Conservation (phyloP, 2,888 invertebrate species). For the Hirtodrosophila cameraria region DNA sequence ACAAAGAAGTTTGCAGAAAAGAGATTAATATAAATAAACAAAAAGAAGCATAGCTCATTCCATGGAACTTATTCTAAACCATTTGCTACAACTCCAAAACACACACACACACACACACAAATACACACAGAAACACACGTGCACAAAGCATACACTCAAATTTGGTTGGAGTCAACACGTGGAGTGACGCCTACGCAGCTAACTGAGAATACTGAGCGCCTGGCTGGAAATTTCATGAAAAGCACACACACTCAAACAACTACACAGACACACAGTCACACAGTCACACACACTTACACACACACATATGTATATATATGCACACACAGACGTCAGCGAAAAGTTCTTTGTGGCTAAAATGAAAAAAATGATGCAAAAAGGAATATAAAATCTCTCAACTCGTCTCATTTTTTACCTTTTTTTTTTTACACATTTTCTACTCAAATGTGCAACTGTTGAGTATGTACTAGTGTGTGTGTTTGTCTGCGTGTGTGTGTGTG, state of each 20-base stretch:
- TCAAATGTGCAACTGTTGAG: constrained; percentile 61
- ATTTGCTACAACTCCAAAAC: neutral
- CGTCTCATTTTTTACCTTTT: constrained; percentile 31
- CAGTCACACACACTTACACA: neutral
- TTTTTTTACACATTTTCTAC: constrained; percentile 41
- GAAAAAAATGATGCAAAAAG: constrained; percentile 23
- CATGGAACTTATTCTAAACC: too few species aligned
- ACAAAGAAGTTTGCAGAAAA: too few species aligned
- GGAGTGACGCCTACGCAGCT: constrained; percentile 29
- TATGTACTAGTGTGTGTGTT: constrained; percentile 47
- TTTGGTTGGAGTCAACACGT: constrained; percentile 5
- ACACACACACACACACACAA: constrained; percentile 11
- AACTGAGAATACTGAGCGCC: constrained; percentile 52
- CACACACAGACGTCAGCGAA: constrained; percentile 4
- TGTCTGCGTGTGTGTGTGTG: constrained; percentile 3
- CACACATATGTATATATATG: constrained; percentile 2
- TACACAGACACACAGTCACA: neutral
- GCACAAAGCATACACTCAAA: constrained; percentile 8
- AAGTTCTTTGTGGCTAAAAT: constrained; percentile 33
- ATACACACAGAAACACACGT: too few species aligned
- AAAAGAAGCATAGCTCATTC: too few species aligned
- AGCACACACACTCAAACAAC: constrained; percentile 37
- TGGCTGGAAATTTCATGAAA: constrained; percentile 51
- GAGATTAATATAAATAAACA: too few species aligned
- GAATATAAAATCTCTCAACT: constrained; percentile 15